phyloP scores from a whole-genome alignment of 1,140 invertebrate species.

The Branchinecta lynchi region DNA sequence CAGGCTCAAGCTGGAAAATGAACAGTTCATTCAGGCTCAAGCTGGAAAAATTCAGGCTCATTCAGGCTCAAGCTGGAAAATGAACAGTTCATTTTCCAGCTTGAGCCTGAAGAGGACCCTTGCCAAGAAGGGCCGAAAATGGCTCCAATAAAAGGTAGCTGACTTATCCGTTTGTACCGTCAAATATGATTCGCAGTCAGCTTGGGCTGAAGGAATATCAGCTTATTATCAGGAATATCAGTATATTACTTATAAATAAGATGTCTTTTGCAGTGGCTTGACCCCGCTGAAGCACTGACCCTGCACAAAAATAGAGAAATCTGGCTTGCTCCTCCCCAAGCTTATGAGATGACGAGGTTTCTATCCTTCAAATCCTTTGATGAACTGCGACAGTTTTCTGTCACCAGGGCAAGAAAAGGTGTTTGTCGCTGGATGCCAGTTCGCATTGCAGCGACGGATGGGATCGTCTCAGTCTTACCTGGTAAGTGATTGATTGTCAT shows the following conservation, averaged over 20 bases:
- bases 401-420: conserved; percentile 27
- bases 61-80: no score
- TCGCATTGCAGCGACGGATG: conserved; percentile 29
- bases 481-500: conserved; percentile 27
- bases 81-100: no score
- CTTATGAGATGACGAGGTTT: conserved; percentile 35
- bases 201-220: no score
- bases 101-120: no score
- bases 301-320: conserved; percentile 26
- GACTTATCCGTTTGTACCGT: no score
- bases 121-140: no score
- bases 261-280: conserved; percentile 31
- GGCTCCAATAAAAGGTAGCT: no score
- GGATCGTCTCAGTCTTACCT: conserved; percentile 31
- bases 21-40: no score
- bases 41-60: no score
- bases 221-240: no score
- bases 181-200: no score
- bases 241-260: neutral
- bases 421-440: conserved; percentile 33
- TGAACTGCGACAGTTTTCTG: conserved; percentile 29
- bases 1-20: no score
- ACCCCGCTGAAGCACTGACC: conserved; percentile 29
- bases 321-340: conserved; percentile 35
- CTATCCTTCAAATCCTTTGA: conserved; percentile 27